phyloP scores from a whole-genome alignment of 2,113 vertebrate genomes.

The Chionodraco myersi region DNA sequence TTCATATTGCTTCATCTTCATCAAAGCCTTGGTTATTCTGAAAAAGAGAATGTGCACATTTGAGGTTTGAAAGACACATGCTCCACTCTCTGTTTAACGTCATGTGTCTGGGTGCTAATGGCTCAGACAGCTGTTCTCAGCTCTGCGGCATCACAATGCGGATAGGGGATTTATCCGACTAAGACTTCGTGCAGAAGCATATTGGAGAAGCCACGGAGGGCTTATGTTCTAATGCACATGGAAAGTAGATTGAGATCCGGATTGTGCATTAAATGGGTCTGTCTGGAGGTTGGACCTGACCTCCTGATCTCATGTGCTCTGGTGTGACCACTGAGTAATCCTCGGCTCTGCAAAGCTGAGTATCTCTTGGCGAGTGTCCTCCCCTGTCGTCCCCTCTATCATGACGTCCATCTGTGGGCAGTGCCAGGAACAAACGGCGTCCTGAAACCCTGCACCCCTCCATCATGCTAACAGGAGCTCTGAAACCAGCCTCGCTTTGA shows the following conservation, averaged over 20 bases:
- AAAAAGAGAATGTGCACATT: neutral
- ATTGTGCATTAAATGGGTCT: neutral
- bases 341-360: neutral
- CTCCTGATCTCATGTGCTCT: neutral
- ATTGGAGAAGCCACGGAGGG: conserved; percentile 23
- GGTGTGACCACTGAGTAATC: conserved; percentile 28
- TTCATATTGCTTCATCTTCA: neutral
- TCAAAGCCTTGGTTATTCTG: neutral
- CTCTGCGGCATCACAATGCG: conserved; percentile 19
- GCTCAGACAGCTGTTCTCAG: conserved; percentile 5
- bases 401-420: conserved; percentile 1
- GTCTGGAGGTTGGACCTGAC: conserved; percentile 5
- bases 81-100: neutral
- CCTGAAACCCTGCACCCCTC: neutral
- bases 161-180: conserved; percentile 42
- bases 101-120: conserved; percentile 14
- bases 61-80: neutral
- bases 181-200: conserved; percentile 13
- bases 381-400: neutral
- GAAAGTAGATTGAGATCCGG: conserved; percentile 36
- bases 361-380: neutral
- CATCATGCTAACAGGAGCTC: neutral
- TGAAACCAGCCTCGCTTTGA: conserved; percentile 13
- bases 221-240: conserved; percentile 44
- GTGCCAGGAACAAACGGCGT: neutral